phyloP scores from a whole-genome alignment of 1,140 invertebrate genomes.

The Euwallacea similis region DNA sequence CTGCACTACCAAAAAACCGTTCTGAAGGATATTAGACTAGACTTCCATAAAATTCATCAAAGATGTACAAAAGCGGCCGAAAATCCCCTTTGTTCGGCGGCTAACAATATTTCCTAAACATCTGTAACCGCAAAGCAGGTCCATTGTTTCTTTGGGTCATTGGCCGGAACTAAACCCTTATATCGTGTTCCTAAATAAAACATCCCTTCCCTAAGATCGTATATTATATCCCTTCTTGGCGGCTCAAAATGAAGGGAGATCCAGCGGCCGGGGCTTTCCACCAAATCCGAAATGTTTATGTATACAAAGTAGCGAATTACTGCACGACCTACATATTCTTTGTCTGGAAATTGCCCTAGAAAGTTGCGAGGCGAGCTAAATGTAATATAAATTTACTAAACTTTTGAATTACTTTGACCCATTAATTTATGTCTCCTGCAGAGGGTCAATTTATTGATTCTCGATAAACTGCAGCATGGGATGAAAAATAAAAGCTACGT shows the following conservation, averaged over 20 bases:
- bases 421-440: too few species aligned
- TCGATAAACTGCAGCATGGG: too few species aligned
- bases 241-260: conserved; percentile 22
- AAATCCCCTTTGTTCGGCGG: conserved; percentile 11
- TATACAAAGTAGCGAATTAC: conserved; percentile 13
- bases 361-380: not conserved
- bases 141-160: conserved; percentile 31
- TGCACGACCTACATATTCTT: not conserved
- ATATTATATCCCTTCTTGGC: conserved; percentile 16
- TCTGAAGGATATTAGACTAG: not conserved
- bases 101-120: conserved; percentile 29
- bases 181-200: conserved; percentile 29
- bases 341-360: not conserved
- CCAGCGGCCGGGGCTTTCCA: not conserved
- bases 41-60: conserved; percentile 19
- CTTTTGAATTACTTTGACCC: too few species aligned
- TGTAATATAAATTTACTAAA: too few species aligned
- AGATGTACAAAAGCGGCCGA: conserved; percentile 17
- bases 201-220: conserved; percentile 20
- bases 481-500: too few species aligned
- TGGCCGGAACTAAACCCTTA: conserved; percentile 29
- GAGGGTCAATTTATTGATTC: too few species aligned
- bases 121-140: conserved; percentile 27
- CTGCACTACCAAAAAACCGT: not conserved
- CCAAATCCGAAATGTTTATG: not conserved